Conservation (phyloP, 2,888 invertebrate species). For the Ectemnius lituratus region DNA sequence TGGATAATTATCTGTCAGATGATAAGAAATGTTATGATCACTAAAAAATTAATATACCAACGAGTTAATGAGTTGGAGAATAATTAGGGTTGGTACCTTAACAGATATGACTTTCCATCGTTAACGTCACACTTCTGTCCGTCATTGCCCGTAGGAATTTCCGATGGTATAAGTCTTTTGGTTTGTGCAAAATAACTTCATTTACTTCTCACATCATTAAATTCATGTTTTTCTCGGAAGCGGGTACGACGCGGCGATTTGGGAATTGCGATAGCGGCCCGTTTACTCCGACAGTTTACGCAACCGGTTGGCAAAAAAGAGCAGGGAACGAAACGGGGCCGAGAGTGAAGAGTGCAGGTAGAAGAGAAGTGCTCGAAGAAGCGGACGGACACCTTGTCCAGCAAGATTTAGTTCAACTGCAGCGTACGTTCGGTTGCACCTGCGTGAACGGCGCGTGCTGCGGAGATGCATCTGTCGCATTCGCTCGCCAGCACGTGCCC, state of each 20-base stretch:
- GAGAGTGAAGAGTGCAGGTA: constrained; percentile 33
- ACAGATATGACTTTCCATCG: too few relatives aligned
- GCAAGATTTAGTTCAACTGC: constrained; percentile 68
- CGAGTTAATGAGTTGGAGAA: too few relatives aligned
- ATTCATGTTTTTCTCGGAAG: not conserved
- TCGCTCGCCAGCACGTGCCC: constrained; percentile 43
- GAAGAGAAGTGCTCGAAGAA: constrained; percentile 40
- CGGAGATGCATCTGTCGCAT: constrained; percentile 67
- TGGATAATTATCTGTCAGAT: too few relatives aligned
- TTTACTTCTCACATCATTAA: not conserved
- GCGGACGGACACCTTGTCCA: constrained; percentile 58
- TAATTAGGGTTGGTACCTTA: too few relatives aligned
- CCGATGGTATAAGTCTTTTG: too few relatives aligned
- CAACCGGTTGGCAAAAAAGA: constrained; percentile 35
- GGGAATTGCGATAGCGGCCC: not conserved
- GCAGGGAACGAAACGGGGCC: constrained; percentile 15
- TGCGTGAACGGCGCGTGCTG: constrained; percentile 65
- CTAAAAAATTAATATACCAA: too few relatives aligned
- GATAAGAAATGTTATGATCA: too few relatives aligned
- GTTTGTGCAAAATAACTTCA: not conserved
- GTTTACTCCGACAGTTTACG: constrained; percentile 8
- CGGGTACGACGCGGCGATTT: not conserved
- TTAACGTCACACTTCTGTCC: too few relatives aligned
- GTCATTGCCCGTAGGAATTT: too few relatives aligned
- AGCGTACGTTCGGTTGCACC: constrained; percentile 53